Evolutionary conservation across 2,797 vertebrate genomes (phyloP).

Genomic region (Epinephelus coioides): DNA sequence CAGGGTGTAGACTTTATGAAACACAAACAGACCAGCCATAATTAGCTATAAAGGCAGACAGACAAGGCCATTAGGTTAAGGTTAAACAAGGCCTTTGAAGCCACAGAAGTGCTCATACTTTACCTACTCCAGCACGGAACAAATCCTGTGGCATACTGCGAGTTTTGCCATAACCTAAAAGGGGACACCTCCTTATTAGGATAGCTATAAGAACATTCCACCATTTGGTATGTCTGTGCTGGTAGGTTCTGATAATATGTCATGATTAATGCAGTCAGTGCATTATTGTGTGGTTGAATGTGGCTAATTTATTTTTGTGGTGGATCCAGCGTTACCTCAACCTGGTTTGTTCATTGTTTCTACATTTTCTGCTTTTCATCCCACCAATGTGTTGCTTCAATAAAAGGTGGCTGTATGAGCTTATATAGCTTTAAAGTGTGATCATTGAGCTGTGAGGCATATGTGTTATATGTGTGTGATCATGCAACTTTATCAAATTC

Average conservation of each 20-base stretch:
- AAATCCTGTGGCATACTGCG: constrained; percentile 84
- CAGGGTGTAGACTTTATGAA: neutral
- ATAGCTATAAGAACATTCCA: constrained; percentile 25
- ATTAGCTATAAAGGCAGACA: constrained; percentile 43
- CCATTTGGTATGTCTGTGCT: neutral
- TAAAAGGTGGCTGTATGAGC: neutral
- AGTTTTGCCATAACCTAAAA: constrained; percentile 84
- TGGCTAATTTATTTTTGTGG: neutral
- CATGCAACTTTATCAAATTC: neutral
- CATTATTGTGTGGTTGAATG: neutral
- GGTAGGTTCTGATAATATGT: neutral
- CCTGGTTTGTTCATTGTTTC: constrained; percentile 1
- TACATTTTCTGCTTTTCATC: neutral
- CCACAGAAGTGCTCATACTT: constrained; percentile 70
- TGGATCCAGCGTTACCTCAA: neutral
- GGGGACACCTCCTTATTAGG: constrained; percentile 76
- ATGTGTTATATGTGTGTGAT: neutral
- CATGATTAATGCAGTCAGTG: neutral
- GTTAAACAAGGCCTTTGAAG: constrained; percentile 51
- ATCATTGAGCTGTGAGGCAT: neutral
- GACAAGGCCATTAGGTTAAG: constrained; percentile 55
- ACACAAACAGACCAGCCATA: constrained; percentile 1
- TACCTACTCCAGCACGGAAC: constrained; percentile 82
- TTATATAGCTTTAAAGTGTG: neutral
- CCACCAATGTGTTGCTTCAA: neutral